These are phyloP conservation scores for Leptinotarsa lineolata DNA, from an alignment of 1,140 invertebrate species.

Conservation along the genomic window DNA sequence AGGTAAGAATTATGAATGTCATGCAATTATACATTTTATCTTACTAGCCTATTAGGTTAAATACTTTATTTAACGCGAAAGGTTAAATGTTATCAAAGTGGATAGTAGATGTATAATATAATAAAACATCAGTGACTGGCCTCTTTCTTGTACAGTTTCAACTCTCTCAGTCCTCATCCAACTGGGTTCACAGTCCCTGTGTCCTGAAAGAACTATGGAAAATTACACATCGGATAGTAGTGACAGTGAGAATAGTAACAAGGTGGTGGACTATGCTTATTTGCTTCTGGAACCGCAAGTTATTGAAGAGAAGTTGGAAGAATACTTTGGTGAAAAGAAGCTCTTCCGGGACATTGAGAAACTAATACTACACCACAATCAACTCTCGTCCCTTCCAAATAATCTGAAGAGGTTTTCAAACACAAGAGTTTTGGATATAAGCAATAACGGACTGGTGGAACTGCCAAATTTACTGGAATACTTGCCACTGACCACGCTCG, in stretches of 20 bases:
- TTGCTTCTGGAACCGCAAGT: conserved; percentile 64
- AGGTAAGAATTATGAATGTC: not conserved
- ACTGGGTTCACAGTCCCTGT: not conserved
- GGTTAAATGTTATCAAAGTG: conserved; percentile 6
- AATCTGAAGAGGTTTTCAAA: conserved; percentile 62
- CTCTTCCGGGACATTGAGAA: conserved; percentile 68
- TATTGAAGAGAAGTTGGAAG: conserved; percentile 63
- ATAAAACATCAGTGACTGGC: not conserved
- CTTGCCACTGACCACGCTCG: conserved; percentile 75
- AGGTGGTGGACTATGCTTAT: conserved; percentile 73
- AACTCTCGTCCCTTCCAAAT: conserved; percentile 56
- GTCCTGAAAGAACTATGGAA: conserved; percentile 39
- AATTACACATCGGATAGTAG: conserved; percentile 79
- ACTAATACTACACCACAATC: conserved; percentile 73
- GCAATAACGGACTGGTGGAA: conserved; percentile 78
- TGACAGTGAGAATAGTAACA: conserved; percentile 69
- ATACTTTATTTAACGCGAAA: not conserved
- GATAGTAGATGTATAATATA: not conserved
- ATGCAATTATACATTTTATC: not conserved
- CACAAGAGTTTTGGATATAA: conserved; percentile 80
- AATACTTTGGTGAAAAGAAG: conserved; percentile 60
- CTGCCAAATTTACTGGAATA: conserved; percentile 76
- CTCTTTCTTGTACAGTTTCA: not conserved
- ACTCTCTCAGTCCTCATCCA: not conserved
- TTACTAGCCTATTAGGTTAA: not conserved